Evolutionary conservation across 2,113 vertebrate species (phyloP), one percentile per base, ranked within the genome.

Genomic region (Grallaria varia): DNA sequence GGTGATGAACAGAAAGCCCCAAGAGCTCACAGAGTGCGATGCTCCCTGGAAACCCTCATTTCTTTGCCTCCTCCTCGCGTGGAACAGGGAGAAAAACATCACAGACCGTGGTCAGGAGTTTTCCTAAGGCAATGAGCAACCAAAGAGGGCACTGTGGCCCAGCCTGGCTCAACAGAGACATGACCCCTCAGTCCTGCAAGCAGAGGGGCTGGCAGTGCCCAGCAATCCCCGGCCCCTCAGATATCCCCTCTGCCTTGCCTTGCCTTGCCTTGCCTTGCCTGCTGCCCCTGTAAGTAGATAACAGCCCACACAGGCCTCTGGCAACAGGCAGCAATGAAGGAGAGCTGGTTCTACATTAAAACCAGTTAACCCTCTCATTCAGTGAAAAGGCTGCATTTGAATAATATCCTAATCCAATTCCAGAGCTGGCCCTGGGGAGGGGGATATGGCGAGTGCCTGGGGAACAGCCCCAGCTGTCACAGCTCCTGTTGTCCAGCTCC

Each of bases 351-450:
- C 60, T 53, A 58, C 91, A 87, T 35, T 31, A 89, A 96, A 96
- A 28, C 47, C 91, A 50, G n/a, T 85, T 89, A 84, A 81, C 94
- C 81, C 92, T 85, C 87, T 56, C 59, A 87, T 91, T 96, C 77
- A 72, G 74, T 17, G 44, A 84, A 84, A 92, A 91, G 40, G 66
- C 84, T 75, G 84, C 47, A 75, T 91, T 96, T 84, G 77, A 95
- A 94, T 83, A 93, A 94, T 44, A 83, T 92, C 94, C 94, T 93
- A 93, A 96, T 96, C 94, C 96, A 90, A 86, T 73, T 96, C 42
- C 85, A 31, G 80, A 88, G 76, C 88, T 7, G 24, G 81, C 95
- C 88, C 87, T 3, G 8, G 87, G 82, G 93, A 84, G 12, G 39
- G 60, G 87, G 58, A 93, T 44, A 14, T 2, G 8, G 30, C 2